Percentiles rank a stretch among this genome's conserved stretches.
Evolutionary conservation across 2,113 vertebrate species (phyloP).

Genomic region (Eurystomus gularis): DNA sequence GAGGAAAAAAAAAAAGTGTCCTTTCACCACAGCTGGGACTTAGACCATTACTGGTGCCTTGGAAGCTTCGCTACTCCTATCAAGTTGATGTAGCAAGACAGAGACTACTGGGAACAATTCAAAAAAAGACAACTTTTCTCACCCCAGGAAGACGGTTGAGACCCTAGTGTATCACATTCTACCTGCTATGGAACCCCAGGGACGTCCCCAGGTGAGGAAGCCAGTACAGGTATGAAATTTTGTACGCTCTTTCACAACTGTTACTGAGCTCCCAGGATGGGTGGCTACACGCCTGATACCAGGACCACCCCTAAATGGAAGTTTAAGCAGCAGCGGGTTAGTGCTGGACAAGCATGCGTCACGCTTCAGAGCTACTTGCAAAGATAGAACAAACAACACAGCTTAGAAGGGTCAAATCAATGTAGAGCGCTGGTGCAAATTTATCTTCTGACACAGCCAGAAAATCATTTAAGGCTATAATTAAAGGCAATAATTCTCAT

Average conservation of each 20-base stretch:
- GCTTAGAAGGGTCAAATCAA: neutral
- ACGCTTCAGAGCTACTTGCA: neutral
- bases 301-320: neutral
- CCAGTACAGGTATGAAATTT: neutral
- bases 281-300: neutral
- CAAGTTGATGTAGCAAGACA: neutral
- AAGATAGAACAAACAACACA: neutral
- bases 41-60: neutral
- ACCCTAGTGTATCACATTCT: neutral
- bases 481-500: neutral
- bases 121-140: neutral
- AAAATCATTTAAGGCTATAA: neutral
- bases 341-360: neutral
- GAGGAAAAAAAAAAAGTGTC: too few relatives aligned
- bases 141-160: neutral
- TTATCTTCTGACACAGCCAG: conserved; percentile 4
- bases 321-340: neutral
- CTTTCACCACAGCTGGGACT: neutral
- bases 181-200: neutral
- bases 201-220: neutral
- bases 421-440: neutral
- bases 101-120: neutral
- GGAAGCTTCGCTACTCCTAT: neutral
- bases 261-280: neutral
- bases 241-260: neutral